Evolutionary conservation across 2,113 vertebrate genomes (phyloP).

Genomic region (Phalacrocorax pelagicus): DNA sequence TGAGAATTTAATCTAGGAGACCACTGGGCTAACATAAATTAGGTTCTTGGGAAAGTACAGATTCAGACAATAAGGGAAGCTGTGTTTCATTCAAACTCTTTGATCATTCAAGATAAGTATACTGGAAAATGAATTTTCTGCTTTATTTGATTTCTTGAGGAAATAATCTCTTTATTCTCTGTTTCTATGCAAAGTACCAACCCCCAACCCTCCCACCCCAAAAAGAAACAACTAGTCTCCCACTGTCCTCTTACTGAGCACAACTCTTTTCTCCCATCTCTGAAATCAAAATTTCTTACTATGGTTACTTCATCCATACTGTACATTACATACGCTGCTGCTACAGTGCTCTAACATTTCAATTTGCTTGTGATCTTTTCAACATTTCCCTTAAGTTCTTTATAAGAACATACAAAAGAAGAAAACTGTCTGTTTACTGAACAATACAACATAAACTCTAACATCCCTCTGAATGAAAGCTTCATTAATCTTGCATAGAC

Average conservation of each 20-base stretch:
- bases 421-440: background rate
- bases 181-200: background rate
- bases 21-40: background rate
- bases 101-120: background rate
- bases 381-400: background rate
- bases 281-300: background rate
- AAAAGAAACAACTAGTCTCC: background rate
- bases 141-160: background rate
- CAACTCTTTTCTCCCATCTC: background rate
- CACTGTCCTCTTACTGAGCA: background rate
- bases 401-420: background rate
- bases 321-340: background rate
- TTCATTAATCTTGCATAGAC: background rate
- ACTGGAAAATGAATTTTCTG: background rate
- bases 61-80: background rate
- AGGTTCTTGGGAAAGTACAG: background rate
- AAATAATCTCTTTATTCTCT: background rate
- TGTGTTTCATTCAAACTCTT: background rate
- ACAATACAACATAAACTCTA: background rate
- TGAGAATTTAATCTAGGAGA: background rate
- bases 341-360: background rate
- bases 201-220: too few relatives aligned
- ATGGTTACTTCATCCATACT: background rate
- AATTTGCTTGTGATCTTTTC: background rate
- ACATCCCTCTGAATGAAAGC: background rate